Evolutionary conservation across 2,797 vertebrate species (phyloP).

Genomic region (Crenichthys baileyi): DNA sequence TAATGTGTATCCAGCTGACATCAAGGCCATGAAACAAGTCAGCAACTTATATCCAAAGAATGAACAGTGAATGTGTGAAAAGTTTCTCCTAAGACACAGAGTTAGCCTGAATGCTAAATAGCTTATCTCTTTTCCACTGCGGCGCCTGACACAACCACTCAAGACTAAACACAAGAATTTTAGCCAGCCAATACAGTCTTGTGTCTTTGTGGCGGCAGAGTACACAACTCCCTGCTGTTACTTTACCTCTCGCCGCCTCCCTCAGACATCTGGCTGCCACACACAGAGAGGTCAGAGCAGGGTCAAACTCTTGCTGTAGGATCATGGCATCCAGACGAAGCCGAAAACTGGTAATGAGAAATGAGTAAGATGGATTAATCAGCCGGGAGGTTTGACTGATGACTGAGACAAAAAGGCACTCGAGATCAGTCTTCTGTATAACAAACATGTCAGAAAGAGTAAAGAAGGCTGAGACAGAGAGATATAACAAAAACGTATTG

Average conservation of each 20-base stretch:
- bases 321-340: conserved; percentile 85
- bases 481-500: conserved; percentile 10
- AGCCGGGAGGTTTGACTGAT: conserved; percentile 36
- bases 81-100: conserved; percentile 4
- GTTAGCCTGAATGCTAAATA: conserved; percentile 18
- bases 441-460: conserved; percentile 45
- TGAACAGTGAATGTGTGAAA: background rate
- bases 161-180: conserved; percentile 34
- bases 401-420: conserved; percentile 44
- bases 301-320: conserved; percentile 88
- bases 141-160: conserved; percentile 15
- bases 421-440: conserved; percentile 56
- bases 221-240: conserved; percentile 65
- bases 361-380: conserved; percentile 34
- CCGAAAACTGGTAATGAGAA: conserved; percentile 78
- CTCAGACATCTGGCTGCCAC: conserved; percentile 86
- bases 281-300: conserved; percentile 84
- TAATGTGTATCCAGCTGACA: conserved; percentile 22
- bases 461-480: background rate
- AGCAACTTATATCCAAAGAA: conserved; percentile 26
- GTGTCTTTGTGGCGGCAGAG: conserved; percentile 38
- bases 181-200: conserved; percentile 16
- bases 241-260: conserved; percentile 85
- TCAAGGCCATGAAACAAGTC: conserved; percentile 34
- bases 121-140: conserved; percentile 22